Percentiles rank a stretch among this genome's conserved stretches.
Evolutionary conservation across 92 coral and sea anemone genomes (phyloP).

Genomic region (Actinernus sp.): DNA sequence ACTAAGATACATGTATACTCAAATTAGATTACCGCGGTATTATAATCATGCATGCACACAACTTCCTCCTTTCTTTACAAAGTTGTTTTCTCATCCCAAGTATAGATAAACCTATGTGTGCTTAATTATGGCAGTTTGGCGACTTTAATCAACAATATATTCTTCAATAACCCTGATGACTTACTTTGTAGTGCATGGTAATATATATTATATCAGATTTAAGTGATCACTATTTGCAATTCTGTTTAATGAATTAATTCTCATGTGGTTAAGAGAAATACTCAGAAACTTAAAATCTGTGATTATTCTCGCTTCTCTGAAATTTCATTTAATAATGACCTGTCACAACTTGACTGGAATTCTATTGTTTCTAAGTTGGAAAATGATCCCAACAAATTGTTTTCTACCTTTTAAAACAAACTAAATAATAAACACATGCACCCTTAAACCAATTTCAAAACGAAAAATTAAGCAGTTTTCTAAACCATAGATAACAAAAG

Average conservation of each 20-base stretch:
- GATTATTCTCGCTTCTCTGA: background rate
- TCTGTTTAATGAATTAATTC: slow-evolving; percentile 28
- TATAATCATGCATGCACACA: slow-evolving; percentile 25
- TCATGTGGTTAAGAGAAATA: too few species aligned
- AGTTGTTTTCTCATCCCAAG: slow-evolving; percentile 58
- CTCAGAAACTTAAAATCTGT: background rate
- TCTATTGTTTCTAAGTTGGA: too few species aligned
- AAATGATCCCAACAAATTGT: too few species aligned
- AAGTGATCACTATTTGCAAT: slow-evolving; percentile 51
- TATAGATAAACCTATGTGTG: slow-evolving; percentile 44
- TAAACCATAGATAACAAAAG: too few species aligned
- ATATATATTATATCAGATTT: slow-evolving; percentile 50
- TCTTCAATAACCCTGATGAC: slow-evolving; percentile 23
- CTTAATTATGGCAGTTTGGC: slow-evolving; percentile 40
- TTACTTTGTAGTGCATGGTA: slow-evolving; percentile 24
- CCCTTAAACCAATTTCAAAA: too few species aligned
- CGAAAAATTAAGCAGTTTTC: too few species aligned
- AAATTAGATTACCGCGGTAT: slow-evolving; percentile 20
- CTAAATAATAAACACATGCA: too few species aligned
- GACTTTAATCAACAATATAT: slow-evolving; percentile 59
- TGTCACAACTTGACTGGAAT: background rate
- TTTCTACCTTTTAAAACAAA: too few species aligned
- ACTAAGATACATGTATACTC: slow-evolving; percentile 19
- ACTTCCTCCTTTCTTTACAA: slow-evolving; percentile 32
- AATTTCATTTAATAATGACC: background rate